These are phyloP conservation scores for Choristoneura fumiferana DNA, from an alignment of 1,140 invertebrate genomes.

Conservation along the genomic window DNA sequence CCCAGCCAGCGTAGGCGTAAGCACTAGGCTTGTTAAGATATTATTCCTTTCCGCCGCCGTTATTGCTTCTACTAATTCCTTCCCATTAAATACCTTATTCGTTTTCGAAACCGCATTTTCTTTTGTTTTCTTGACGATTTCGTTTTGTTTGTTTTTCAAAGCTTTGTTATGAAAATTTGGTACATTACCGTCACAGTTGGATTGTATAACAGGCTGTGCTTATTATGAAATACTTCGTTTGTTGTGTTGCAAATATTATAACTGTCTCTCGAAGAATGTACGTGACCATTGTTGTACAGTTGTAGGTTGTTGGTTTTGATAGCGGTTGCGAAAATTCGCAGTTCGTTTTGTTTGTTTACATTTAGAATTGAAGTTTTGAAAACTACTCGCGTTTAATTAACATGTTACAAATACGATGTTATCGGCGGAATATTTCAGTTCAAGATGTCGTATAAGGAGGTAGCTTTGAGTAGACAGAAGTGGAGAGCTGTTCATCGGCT, in stretches of 20 bases:
- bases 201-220: slow-evolving; percentile 4
- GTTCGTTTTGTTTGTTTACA: neutral
- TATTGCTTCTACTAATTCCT: slow-evolving; percentile 5
- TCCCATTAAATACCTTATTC: slow-evolving; percentile 3
- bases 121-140: neutral
- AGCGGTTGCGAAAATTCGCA: neutral
- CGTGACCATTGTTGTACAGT: slow-evolving; percentile 4
- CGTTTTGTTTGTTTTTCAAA: neutral
- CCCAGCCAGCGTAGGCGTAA: neutral
- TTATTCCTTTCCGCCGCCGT: slow-evolving; percentile 6
- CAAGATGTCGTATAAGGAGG: too few relatives aligned
- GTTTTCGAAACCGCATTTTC: neutral
- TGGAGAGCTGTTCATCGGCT: too few relatives aligned
- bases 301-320: neutral
- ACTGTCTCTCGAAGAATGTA: neutral
- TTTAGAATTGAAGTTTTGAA: too few relatives aligned
- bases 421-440: too few relatives aligned
- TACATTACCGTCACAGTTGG: neutral
- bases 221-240: slow-evolving; percentile 8
- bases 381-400: too few relatives aligned
- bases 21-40: neutral
- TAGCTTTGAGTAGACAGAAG: too few relatives aligned
- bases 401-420: too few relatives aligned
- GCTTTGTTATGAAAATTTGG: slow-evolving; percentile 1
- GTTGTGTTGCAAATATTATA: slow-evolving; percentile 7